phyloP scores from a whole-genome alignment of 2,888 invertebrate species.

The Sarcophaga caerulescens region DNA sequence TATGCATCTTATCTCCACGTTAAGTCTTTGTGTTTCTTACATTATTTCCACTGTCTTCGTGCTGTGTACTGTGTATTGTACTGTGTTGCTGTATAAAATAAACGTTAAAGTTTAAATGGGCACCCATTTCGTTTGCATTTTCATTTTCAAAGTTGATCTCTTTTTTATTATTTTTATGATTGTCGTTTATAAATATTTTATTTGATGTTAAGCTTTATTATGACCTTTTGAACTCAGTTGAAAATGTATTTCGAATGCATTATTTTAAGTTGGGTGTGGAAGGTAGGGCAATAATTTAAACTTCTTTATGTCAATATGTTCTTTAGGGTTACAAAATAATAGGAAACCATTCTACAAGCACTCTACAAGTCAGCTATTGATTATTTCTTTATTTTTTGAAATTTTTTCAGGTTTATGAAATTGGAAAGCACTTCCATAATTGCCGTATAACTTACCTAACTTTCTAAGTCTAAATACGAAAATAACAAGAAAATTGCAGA shows the following conservation, averaged over 20 bases:
- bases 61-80: background rate
- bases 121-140: constrained; percentile 37
- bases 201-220: constrained; percentile 64
- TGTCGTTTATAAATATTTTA: constrained; percentile 66
- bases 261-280: background rate
- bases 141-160: background rate
- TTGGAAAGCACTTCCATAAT: too few relatives aligned
- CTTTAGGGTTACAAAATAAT: background rate
- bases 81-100: constrained; percentile 42
- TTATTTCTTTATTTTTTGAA: too few relatives aligned
- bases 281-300: constrained; percentile 7
- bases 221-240: constrained; percentile 49
- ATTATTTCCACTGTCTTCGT: background rate
- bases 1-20: constrained; percentile 16
- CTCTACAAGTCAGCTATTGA: too few relatives aligned
- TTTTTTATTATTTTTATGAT: constrained; percentile 9
- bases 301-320: background rate
- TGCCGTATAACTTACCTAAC: too few relatives aligned
- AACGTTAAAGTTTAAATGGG: constrained; percentile 62
- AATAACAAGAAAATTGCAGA: too few relatives aligned
- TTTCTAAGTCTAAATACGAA: too few relatives aligned
- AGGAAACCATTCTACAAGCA: too few relatives aligned
- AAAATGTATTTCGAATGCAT: constrained; percentile 21
- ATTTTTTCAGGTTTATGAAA: too few relatives aligned
- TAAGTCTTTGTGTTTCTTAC: constrained; percentile 42